Conservation (phyloP, 2,113 vertebrate species). For the Gulo gulo region DNA sequence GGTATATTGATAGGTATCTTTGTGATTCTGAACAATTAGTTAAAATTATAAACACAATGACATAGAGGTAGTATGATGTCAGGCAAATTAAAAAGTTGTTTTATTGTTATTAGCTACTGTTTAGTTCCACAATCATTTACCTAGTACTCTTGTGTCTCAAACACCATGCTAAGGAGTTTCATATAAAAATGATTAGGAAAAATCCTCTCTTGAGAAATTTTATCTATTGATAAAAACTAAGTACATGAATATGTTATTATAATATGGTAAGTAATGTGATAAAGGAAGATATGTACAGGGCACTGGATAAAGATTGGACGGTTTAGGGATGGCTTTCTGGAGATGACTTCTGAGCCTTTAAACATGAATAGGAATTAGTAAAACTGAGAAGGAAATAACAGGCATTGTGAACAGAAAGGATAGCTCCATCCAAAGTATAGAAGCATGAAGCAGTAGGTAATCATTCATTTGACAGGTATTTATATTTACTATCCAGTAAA, state of each 20-base stretch:
- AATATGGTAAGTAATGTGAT: constrained; percentile 8
- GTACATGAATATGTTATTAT: background rate
- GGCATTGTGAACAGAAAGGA: background rate
- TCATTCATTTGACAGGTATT: background rate
- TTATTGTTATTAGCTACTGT: constrained; percentile 10
- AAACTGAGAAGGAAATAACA: constrained; percentile 1
- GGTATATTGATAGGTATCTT: background rate
- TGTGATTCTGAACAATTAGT: constrained; percentile 17
- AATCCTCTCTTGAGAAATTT: constrained; percentile 2
- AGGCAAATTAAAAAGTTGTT: background rate
- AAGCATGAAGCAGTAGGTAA: background rate
- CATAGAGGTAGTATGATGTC: background rate
- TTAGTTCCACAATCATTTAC: background rate
- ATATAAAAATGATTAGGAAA: constrained; percentile 5
- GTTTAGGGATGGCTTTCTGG: background rate
- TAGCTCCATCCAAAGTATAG: background rate
- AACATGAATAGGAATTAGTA: background rate
- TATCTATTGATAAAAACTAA: background rate
- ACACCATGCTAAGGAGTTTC: background rate
- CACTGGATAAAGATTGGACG: background rate
- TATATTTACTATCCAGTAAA: background rate
- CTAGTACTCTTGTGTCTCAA: background rate
- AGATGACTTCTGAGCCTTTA: background rate
- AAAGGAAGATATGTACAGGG: background rate
- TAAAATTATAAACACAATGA: constrained; percentile 21